Evolutionary conservation across 2,888 invertebrate genomes (phyloP).

Genomic region (Cheilosia grossa): DNA sequence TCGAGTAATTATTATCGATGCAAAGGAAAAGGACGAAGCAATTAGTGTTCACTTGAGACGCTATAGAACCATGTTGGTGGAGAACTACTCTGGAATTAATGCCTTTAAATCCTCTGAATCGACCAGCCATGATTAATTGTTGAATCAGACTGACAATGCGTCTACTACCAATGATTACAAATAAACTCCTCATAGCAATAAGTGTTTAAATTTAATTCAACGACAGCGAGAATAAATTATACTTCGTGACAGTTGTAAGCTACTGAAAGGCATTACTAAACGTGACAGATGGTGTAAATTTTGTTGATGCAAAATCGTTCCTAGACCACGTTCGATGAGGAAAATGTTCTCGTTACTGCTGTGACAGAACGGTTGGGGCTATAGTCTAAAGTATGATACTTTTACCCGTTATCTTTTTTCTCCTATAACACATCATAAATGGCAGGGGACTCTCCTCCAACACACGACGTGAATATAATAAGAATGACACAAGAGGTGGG

Average conservation of each 20-base stretch:
- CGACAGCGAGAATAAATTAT: not conserved
- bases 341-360: constrained; percentile 3
- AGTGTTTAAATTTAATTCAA: not conserved
- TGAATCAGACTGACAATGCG: not conserved
- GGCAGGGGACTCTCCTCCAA: constrained; percentile 37
- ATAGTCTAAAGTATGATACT: not conserved
- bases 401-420: constrained; percentile 5
- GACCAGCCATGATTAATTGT: not conserved
- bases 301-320: no score
- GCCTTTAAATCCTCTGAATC: constrained; percentile 82
- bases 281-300: no score
- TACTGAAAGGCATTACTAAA: no score
- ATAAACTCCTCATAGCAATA: not conserved
- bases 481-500: constrained; percentile 27
- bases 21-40: constrained; percentile 84
- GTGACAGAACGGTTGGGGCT: not conserved
- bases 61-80: constrained; percentile 88
- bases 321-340: constrained; percentile 16
- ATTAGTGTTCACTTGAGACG: constrained; percentile 86
- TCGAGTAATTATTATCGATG: constrained; percentile 87
- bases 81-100: constrained; percentile 86
- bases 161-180: not conserved
- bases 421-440: constrained; percentile 59
- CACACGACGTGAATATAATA: constrained; percentile 65
- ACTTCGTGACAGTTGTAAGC: no score